Evolutionary conservation across 2,113 vertebrate genomes (phyloP), one percentile per base, ranked within the genome.

Genomic region (Nymphicus hollandicus): DNA sequence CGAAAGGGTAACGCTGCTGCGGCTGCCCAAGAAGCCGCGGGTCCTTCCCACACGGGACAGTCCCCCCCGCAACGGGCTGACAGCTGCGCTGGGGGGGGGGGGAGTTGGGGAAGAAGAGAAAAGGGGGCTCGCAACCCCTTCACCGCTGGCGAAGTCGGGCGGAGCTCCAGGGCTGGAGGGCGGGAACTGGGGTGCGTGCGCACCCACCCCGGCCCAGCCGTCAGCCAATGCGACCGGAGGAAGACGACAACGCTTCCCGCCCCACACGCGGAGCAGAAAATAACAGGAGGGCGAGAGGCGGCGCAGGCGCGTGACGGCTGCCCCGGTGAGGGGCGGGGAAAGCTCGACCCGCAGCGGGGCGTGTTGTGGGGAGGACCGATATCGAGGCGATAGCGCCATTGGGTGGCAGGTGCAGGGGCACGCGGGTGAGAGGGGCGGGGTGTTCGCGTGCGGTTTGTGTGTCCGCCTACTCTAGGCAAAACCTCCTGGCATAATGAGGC

Each of bases 261-360:
- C 29, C 20, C 14, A 1, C 2, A 0, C 7, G 2, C 27, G 13
- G 24, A 7, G 1, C 35, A 31, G 77, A 58, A 80, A 53, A 7
- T 1, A 2, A 0, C 7, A 5, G 20, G 47, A 43, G 0, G 5
- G 4, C 3, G 3, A 1, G 1, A 1, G 0, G 0, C 0, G 0
- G 71, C 86, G 80, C 95, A 74, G 37, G 52, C 86, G 78, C 28
- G 37, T 5, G 44, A 4, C 1, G 10, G 27, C 4, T 3, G 3
- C 1, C 2, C 0, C 3, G 14, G 22, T 0, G 3, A 39, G 3
- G 50, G 53, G 82, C 33, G 53, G 49, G 29, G 23, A 9, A 23
- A 37, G 3, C 2, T 28, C 8, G 13, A 82, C 91, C 83, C 70
- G n/a, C 13, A 47, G 43, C 27, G 69, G 39, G 76, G 76, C 71